A percentile compares a stretch with the other conserved stretches of the same genome.
phyloP scores from a whole-genome alignment of 2,797 vertebrate genomes.

The Macropodus opercularis region DNA sequence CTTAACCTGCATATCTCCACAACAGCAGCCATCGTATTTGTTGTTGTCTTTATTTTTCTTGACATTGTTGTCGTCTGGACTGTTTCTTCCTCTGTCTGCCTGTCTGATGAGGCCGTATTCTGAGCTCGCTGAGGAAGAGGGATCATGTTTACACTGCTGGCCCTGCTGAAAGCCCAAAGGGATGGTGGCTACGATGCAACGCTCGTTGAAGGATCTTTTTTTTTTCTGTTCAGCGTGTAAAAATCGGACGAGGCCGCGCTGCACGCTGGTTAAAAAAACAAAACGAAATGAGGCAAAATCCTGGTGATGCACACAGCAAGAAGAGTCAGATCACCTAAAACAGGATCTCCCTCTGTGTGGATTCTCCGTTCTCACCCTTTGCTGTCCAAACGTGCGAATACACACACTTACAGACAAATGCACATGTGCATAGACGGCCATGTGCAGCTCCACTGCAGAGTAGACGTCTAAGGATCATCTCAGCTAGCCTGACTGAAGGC shows the following conservation, averaged over 20 bases:
- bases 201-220: conserved; percentile 26
- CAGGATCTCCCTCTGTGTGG: conserved; percentile 29
- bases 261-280: conserved; percentile 33
- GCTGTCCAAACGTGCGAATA: conserved; percentile 22
- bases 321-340: conserved; percentile 26
- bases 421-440: conserved; percentile 36
- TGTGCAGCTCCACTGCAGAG: conserved; percentile 61
- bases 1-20: conserved; percentile 58
- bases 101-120: conserved; percentile 63
- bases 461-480: conserved; percentile 44
- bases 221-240: conserved; percentile 6
- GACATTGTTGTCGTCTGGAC: not conserved
- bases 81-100: conserved; percentile 11
- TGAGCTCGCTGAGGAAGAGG: conserved; percentile 52
- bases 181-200: conserved; percentile 38
- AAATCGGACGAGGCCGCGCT: conserved; percentile 26
- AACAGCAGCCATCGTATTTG: conserved; percentile 52
- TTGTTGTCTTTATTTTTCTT: conserved; percentile 20
- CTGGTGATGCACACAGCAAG: conserved; percentile 27
- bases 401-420: conserved; percentile 17
- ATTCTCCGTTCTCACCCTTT: conserved; percentile 36
- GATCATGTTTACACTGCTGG: conserved; percentile 78
- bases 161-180: conserved; percentile 54
- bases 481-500: conserved; percentile 51
- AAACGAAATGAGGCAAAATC: conserved; percentile 24